Evolutionary conservation across 1,140 invertebrate genomes (phyloP), one percentile per base, ranked within the genome.

Genomic region (Sycophaga agraensis): DNA sequence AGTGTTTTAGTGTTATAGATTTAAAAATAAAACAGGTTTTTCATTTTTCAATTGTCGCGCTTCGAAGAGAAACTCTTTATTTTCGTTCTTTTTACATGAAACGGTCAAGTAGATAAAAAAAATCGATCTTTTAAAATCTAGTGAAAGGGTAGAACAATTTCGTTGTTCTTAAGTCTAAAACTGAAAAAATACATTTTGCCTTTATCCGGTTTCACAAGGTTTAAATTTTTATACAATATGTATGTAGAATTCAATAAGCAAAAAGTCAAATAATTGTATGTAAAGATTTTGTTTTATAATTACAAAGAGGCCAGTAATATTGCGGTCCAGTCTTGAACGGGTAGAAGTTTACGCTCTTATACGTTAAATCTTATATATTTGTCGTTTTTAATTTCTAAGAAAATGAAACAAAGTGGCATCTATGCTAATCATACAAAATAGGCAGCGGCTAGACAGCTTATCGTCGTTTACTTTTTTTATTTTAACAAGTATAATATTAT

Each of bases 381-480:
- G 21, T 46, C 22, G 7, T 35, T 35, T 28, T 37, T 48, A 61
- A 55, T 31, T 35, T 31, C 51, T 55, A 55, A 12, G 16, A 7
- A 28, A 19, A 51, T 28, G 9, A 58, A 56, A 57, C 37, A 53
- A 48, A 66, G 46, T 59, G 66, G 66, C 66, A 67, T 65, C 66
- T 67, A 67, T 12, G 37, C 31, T 56, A 56, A 56, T 50, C 17
- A 54, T 62, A 65, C 37, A 67, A 72, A 69, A 62, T 72, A 71
- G 59, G 76, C 74, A 77, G 75, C 75, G 71, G 70, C 66, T 73
- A 69, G 73, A 76, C 76, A 78, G 73, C 75, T 77, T 76, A 75
- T 73, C 50, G 49, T 57, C 51, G 26, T 63, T 61, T 48, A 45
- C 63, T 63, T 51, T 59, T 66, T 42, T 42, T 43, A 60, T 28